A percentile compares a stretch with the other conserved stretches of the same genome.
Conservation (phyloP, 2,113 vertebrate genomes). For the Tachysurus fulvidraco region DNA sequence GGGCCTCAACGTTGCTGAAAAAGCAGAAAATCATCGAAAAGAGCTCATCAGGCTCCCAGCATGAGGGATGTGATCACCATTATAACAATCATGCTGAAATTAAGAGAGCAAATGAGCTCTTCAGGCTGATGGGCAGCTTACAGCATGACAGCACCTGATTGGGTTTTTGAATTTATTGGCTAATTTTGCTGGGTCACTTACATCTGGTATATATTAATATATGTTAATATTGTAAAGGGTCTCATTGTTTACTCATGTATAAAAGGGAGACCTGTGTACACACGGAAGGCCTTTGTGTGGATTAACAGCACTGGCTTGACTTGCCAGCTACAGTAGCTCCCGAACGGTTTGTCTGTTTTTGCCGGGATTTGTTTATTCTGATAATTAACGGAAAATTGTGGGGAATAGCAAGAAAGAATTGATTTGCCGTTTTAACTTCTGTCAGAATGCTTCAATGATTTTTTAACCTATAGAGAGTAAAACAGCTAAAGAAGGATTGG, state of each 20-base stretch:
- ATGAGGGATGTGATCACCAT: constrained; percentile 59
- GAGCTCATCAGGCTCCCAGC: constrained; percentile 52
- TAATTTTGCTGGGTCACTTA: constrained; percentile 69
- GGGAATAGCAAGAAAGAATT: not conserved
- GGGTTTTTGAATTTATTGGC: constrained; percentile 79
- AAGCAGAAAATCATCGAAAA: not conserved
- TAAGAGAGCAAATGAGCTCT: constrained; percentile 52
- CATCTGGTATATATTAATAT: constrained; percentile 60
- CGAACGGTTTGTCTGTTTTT: not conserved
- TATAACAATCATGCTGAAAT: constrained; percentile 46
- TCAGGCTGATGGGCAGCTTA: constrained; percentile 50
- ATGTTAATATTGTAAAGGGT: constrained; percentile 21
- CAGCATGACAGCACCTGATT: constrained; percentile 51
- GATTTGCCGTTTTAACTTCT: not conserved
- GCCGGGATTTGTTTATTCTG: not conserved
- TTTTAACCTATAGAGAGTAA: not conserved
- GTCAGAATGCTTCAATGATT: not conserved
- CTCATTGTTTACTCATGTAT: constrained; percentile 48
- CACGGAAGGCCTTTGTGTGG: constrained; percentile 32
- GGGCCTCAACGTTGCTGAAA: constrained; percentile 22
- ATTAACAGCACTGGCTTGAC: not conserved
- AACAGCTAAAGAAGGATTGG: not conserved
- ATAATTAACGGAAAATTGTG: not conserved
- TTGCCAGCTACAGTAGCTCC: not conserved
- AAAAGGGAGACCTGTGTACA: not conserved